Evolutionary conservation across 2,888 invertebrate genomes (phyloP), one percentile per base, ranked within the genome.

Genomic region (Thysanoteuthis rhombus): DNA sequence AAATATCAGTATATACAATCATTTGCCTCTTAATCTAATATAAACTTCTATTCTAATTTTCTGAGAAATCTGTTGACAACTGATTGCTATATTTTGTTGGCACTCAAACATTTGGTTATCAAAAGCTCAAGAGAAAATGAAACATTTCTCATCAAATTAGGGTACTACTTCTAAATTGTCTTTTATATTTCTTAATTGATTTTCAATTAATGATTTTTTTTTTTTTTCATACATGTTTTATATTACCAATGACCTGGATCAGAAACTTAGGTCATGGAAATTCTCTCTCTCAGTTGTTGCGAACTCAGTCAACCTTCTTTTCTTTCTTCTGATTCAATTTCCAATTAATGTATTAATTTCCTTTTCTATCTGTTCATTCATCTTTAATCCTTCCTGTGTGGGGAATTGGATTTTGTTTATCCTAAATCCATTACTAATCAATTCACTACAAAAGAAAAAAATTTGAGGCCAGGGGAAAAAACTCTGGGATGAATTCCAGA

Each of bases 271-370:
- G 75, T 75, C n/a, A n/a, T 75, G 0, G 75, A n/a, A 75, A 75
- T 12, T n/a, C 16, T 36, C n/a, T 75, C n/a, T n/a, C 58, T 58
- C 28, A 4, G 25, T 75, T 10, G 4, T n/a, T 75, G 16, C 36
- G 16, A n/a, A n/a, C 12, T n/a, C n/a, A n/a, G n/a, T 1, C 8
- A 2, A 1, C 6, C n/a, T 2, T n/a, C 16, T n/a, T 16, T n/a
- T n/a, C 36, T 42, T 42, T 28, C 22, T 36, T 1, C 52, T 25
- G 36, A 93, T 36, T 93, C 36, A 52, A 42, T 93, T n/a, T n/a
- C 25, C 75, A 75, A 75, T 75, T 75, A 58, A 58, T 12, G n/a
- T n/a, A n/a, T 75, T 75, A 75, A 75, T 75, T 36, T 75, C 75
- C n/a, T 36, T 19, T 36, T 75, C n/a, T 75, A n/a, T 75, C 75